Evolutionary conservation across 2,797 vertebrate genomes (phyloP), one percentile per base, ranked within the genome.

Genomic region (Moxostoma hubbsi): DNA sequence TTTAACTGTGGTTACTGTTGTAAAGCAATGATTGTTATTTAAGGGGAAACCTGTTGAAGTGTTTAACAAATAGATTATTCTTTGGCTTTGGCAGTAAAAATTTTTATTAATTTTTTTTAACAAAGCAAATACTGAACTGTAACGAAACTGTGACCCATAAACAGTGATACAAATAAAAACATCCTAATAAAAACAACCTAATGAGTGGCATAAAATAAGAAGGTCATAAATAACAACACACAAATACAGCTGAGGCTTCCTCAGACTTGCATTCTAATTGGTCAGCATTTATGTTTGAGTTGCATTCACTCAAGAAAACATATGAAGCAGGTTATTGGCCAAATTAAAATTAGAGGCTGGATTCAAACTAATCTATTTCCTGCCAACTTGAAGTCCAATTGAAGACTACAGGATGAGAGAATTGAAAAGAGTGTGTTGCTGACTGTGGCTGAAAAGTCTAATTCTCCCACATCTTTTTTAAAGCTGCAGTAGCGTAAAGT

Each of bases 301-400:
- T n/a, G 2, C n/a, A 6, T 65, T 58, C 11, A 50, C 49, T 73
- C 59, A 16, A 73, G 46, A 73, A 49, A 55, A 11, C 45, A 61
- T 8, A 8, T 16, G 13, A 16, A 36, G 9, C 4, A 16, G n/a
- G 15, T 49, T 45, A 72, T 59, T 59, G 70, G 46, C 70, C 57
- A 1, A 5, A 55, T 11, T 61, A 15, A 24, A 74, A 74, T 43
- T 4, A 24, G 49, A 74, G 18, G 10, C 45, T 18, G 55, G 59
- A 74, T 53, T 63, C 49, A 61, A 53, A 54, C 24, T 53, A 53
- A 74, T 74, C 72, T 53, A 51, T 73, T 15, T 74, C 46, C 71
- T 58, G 69, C 45, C 69, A 58, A 18, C 53, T 58, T 24, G n/a
- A 45, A 53, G 55, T 73, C 45, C 55, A 4, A 11, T 46, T 13